These are phyloP conservation scores for Hipparchia sbordonii DNA, from an alignment of 2,888 invertebrate species.

Conservation along the genomic window DNA sequence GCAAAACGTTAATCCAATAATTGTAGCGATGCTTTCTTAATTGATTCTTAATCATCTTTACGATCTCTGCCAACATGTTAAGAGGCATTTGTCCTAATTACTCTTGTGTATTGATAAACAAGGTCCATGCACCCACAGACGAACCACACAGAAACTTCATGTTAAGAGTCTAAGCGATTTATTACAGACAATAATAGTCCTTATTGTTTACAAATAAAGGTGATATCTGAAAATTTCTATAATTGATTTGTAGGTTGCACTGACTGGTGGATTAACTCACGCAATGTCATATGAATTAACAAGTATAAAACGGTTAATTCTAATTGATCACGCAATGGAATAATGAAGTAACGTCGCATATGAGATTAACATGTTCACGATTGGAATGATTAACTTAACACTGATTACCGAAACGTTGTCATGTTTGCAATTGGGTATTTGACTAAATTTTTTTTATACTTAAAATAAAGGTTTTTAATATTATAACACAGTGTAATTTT, in stretches of 20 bases:
- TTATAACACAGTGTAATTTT: no score
- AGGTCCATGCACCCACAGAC: constrained; percentile 33
- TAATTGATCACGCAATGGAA: constrained; percentile 37
- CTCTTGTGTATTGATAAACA: constrained; percentile 37
- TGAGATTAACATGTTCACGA: constrained; percentile 20
- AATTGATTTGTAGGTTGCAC: constrained; percentile 9
- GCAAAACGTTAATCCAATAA: not conserved
- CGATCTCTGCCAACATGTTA: constrained; percentile 28
- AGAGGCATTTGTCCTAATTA: constrained; percentile 40
- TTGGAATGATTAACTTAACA: constrained; percentile 8
- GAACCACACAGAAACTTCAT: constrained; percentile 2
- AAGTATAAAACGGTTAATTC: constrained; percentile 26
- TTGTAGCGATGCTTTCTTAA: constrained; percentile 2
- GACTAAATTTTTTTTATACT: no score
- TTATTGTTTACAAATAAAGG: not conserved
- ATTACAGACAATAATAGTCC: not conserved
- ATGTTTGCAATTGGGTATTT: not conserved
- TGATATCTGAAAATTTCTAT: constrained; percentile 10
- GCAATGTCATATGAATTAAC: constrained; percentile 42
- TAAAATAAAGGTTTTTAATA: no score
- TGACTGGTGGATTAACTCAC: constrained; percentile 34
- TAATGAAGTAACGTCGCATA: constrained; percentile 27
- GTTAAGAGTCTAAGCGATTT: not conserved
- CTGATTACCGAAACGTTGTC: constrained; percentile 5
- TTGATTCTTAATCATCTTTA: constrained; percentile 27